Conservation (phyloP, 1,140 invertebrate species). For the Monochamus saltuarius region DNA sequence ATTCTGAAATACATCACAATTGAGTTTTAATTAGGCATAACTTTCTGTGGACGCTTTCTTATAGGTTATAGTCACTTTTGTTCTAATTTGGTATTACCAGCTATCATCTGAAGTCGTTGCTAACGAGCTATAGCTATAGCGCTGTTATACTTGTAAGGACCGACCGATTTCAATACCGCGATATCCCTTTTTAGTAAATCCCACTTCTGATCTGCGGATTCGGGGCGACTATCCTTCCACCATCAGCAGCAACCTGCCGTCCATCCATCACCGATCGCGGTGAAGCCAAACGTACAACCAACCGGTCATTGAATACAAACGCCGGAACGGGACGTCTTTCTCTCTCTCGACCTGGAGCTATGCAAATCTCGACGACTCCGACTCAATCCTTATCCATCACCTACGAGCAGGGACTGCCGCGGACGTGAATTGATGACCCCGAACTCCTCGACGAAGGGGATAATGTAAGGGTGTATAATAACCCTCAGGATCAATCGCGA, state of each 20-base stretch:
- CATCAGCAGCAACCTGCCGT: not conserved
- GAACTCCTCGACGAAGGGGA: slow-evolving; percentile 4
- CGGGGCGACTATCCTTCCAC: not conserved
- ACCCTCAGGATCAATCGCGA: too few relatives aligned
- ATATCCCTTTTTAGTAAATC: too few relatives aligned
- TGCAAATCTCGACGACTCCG: slow-evolving; percentile 3
- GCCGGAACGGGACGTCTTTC: not conserved
- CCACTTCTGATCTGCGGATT: too few relatives aligned
- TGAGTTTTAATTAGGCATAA: too few relatives aligned
- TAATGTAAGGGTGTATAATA: slow-evolving; percentile 2
- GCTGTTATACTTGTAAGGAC: too few relatives aligned
- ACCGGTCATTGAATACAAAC: slow-evolving; percentile 10
- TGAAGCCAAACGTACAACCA: not conserved
- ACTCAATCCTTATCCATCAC: slow-evolving; percentile 12
- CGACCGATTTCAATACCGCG: too few relatives aligned
- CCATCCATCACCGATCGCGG: slow-evolving; percentile 4
- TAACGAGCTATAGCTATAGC: too few relatives aligned
- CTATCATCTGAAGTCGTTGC: too few relatives aligned
- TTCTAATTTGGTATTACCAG: too few relatives aligned
- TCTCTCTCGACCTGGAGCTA: slow-evolving; percentile 1
- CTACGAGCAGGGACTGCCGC: slow-evolving; percentile 1
- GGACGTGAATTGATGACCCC: slow-evolving; percentile 17
- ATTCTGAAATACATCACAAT: too few relatives aligned
- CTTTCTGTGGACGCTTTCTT: too few relatives aligned
- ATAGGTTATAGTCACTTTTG: too few relatives aligned